A percentile compares a stretch with the other conserved stretches of the same genome.
Evolutionary conservation across 2,113 vertebrate species (phyloP).

Genomic region (Leuciscus idus): DNA sequence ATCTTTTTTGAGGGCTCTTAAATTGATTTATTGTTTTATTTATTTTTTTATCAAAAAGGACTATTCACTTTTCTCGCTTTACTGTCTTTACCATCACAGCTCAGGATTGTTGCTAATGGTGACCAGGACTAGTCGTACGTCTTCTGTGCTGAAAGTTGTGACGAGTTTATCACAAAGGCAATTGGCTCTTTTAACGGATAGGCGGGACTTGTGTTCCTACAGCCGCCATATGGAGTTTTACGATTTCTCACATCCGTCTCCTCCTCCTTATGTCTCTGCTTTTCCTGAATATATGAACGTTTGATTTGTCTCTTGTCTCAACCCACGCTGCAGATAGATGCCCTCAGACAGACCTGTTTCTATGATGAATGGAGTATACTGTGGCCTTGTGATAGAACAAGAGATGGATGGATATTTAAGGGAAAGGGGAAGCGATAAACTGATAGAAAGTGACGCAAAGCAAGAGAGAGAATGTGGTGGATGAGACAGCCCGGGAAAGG

Average conservation of each 20-base stretch:
- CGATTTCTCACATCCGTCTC: not conserved
- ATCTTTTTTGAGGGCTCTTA: not conserved
- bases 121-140: too few species aligned
- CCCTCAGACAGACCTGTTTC: slow-evolving; percentile 49
- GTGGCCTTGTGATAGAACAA: slow-evolving; percentile 73
- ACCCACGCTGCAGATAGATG: slow-evolving; percentile 22
- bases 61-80: not conserved
- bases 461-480: slow-evolving; percentile 61
- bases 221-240: not conserved
- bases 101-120: not conserved
- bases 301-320: slow-evolving; percentile 35
- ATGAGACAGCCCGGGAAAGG: slow-evolving; percentile 45
- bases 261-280: not conserved
- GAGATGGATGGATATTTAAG: slow-evolving; percentile 67
- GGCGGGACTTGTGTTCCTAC: not conserved
- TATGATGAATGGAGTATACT: slow-evolving; percentile 68
- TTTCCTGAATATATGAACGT: slow-evolving; percentile 30
- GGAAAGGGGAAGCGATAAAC: slow-evolving; percentile 69
- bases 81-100: not conserved
- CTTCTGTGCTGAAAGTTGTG: not conserved
- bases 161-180: not conserved
- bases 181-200: not conserved
- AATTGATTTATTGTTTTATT: not conserved
- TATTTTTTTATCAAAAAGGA: not conserved
- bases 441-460: slow-evolving; percentile 74